Conservation (phyloP, 2,888 invertebrate genomes). For the Neria commutata region DNA sequence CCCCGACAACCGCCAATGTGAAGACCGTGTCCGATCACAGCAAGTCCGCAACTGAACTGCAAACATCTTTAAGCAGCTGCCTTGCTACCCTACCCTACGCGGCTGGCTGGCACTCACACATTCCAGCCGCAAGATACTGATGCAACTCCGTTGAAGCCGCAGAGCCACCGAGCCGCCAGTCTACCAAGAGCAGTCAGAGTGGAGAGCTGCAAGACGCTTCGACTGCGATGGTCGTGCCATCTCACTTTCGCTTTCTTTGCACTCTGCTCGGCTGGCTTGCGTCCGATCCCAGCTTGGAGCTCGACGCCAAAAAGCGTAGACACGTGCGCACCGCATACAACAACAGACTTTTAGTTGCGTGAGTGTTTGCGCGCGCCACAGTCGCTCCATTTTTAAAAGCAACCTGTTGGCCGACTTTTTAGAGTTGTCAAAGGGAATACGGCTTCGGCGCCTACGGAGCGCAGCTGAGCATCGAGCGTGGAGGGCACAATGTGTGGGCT, state of each 20-base stretch:
- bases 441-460: too few species aligned
- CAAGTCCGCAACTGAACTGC: constrained; percentile 14
- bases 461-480: too few species aligned
- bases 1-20: too few species aligned
- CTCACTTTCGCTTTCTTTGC: constrained; percentile 26
- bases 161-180: background rate
- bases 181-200: background rate
- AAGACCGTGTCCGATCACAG: constrained; percentile 14
- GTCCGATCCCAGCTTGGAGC: background rate
- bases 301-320: too few species aligned
- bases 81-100: background rate
- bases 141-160: background rate
- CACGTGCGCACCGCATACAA: too few species aligned
- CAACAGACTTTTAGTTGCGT: too few species aligned
- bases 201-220: background rate
- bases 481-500: too few species aligned
- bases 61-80: background rate
- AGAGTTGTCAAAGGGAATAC: too few species aligned
- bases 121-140: background rate
- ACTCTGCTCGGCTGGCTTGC: background rate
- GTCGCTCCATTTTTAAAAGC: too few species aligned
- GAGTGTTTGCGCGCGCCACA: too few species aligned
- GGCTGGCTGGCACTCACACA: background rate
- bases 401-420: too few species aligned
- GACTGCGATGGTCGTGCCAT: background rate